Conservation (phyloP, 2,113 vertebrate species). For the Aegotheles bennettii region DNA sequence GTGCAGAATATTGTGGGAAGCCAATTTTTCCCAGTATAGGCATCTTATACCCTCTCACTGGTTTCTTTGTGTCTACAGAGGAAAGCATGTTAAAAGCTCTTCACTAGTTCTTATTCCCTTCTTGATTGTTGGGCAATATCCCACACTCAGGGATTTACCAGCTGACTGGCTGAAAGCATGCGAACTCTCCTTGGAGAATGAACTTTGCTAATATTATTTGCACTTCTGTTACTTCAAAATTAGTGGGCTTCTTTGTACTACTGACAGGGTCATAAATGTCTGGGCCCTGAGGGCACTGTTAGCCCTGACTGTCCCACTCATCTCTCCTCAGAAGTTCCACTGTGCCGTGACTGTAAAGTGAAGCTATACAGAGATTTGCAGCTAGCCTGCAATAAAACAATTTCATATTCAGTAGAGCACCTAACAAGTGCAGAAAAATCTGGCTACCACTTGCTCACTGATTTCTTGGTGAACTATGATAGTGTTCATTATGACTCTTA, state of each 20-base stretch:
- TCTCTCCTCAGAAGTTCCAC: fast-evolving
- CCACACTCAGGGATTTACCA: neutral
- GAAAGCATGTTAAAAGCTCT: neutral
- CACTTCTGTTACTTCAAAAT: neutral
- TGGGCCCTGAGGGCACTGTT: neutral
- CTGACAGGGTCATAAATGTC: neutral
- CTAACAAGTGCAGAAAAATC: neutral
- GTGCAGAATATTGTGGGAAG: neutral
- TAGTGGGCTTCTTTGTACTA: neutral
- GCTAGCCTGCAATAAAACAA: neutral
- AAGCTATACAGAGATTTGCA: neutral
- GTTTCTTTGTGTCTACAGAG: neutral
- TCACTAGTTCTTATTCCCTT: fast-evolving
- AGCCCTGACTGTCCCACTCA: neutral
- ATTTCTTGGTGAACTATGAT: neutral
- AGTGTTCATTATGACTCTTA: conserved; percentile 11
- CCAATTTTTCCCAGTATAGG: neutral
- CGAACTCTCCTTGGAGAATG: neutral
- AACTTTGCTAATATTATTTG: neutral
- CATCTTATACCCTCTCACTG: neutral
- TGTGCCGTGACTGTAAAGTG: neutral
- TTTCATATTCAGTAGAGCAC: neutral
- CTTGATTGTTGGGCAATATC: neutral
- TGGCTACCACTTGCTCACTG: neutral
- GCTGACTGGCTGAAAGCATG: neutral